phyloP scores from a whole-genome alignment of 2,888 invertebrate species.

The Dermolepida albohirtum region DNA sequence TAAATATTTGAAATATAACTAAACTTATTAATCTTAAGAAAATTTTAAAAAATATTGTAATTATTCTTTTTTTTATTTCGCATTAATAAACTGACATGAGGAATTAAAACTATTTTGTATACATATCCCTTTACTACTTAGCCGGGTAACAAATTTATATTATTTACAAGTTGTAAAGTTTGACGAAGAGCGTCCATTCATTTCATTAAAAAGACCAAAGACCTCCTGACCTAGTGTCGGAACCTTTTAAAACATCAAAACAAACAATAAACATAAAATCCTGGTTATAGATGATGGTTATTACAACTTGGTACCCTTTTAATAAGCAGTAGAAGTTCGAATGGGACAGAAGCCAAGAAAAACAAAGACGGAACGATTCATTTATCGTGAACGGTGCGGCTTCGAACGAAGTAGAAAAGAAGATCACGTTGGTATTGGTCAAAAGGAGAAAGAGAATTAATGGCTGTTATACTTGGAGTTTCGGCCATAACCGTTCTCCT shows the following conservation, averaged over 20 bases:
- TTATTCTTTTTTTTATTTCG: too few species aligned
- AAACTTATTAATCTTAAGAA: too few species aligned
- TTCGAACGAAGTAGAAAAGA: constrained; percentile 36
- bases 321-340: constrained; percentile 52
- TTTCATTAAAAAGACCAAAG: constrained; percentile 49
- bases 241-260: constrained; percentile 55
- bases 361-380: constrained; percentile 43
- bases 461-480: constrained; percentile 46
- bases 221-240: constrained; percentile 54
- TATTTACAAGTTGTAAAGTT: constrained; percentile 21
- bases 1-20: too few species aligned
- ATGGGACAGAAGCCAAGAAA: constrained; percentile 43
- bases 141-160: constrained; percentile 2
- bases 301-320: constrained; percentile 49
- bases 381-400: constrained; percentile 3
- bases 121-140: too few species aligned
- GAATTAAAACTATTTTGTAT: neutral
- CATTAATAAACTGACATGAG: too few species aligned
- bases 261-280: constrained; percentile 58
- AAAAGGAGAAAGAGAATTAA: constrained; percentile 44
- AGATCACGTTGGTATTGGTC: constrained; percentile 29
- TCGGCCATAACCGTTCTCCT: constrained; percentile 40
- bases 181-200: constrained; percentile 5
- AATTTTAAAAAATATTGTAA: too few species aligned
- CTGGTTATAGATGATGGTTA: constrained; percentile 50